These are phyloP conservation scores for Agapornis roseicollis DNA, from an alignment of 2,113 vertebrate genomes.

Conservation along the genomic window DNA sequence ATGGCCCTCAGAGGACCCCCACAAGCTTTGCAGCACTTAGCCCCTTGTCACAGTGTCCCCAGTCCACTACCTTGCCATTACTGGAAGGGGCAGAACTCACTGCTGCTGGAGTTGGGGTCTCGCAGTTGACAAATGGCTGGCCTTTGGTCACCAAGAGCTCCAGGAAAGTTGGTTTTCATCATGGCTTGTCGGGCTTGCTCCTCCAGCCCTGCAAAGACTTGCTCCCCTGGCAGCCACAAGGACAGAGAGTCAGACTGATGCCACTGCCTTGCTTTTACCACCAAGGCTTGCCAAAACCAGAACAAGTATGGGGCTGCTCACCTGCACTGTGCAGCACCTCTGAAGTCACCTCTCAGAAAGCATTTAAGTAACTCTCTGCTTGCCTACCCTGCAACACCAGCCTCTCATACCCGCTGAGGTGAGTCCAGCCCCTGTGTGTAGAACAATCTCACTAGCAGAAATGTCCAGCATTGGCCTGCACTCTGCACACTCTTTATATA, in stretches of 20 bases:
- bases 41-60: conserved; percentile 24
- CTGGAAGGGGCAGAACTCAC: conserved; percentile 75
- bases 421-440: neutral
- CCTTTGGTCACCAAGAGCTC: conserved; percentile 71
- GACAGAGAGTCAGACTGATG: conserved; percentile 44
- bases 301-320: conserved; percentile 43
- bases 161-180: conserved; percentile 78
- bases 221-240: conserved; percentile 80
- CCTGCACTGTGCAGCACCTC: conserved; percentile 32
- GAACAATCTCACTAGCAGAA: neutral
- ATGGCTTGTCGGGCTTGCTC: conserved; percentile 81
- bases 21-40: neutral
- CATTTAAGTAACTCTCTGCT: neutral
- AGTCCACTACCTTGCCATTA: conserved; percentile 59
- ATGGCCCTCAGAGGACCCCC: neutral
- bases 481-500: neutral
- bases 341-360: neutral
- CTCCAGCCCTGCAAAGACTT: conserved; percentile 82
- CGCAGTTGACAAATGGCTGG: conserved; percentile 64
- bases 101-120: conserved; percentile 77
- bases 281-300: neutral
- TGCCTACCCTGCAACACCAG: neutral
- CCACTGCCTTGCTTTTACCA: neutral
- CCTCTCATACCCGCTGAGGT: neutral
- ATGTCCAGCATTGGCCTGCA: neutral